phyloP scores from a whole-genome alignment of 2,113 vertebrate species.

The Macaca mulatta region DNA sequence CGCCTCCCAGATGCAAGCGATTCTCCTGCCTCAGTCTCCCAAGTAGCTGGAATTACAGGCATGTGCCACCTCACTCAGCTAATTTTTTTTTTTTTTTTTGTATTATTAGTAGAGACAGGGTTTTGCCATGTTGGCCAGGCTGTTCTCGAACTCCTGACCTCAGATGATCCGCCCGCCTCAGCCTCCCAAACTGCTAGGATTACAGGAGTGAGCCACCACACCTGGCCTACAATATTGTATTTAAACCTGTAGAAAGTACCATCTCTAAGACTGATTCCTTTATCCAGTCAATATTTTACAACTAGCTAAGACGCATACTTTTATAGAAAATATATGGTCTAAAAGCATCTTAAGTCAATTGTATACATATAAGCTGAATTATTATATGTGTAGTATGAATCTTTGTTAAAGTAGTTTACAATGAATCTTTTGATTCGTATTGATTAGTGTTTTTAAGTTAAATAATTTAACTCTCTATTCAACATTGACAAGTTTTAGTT shows the following conservation, averaged over 20 bases:
- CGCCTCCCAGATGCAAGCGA: too few relatives aligned
- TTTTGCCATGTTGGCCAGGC: too few relatives aligned
- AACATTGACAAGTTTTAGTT: background rate
- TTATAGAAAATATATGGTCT: background rate
- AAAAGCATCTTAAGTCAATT: background rate
- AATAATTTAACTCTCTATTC: background rate
- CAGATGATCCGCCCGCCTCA: too few relatives aligned
- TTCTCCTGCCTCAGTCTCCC: too few relatives aligned
- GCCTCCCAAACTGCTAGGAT: too few relatives aligned
- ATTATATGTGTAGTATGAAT: background rate
- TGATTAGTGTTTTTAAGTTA: background rate
- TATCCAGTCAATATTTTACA: background rate
- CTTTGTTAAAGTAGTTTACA: background rate
- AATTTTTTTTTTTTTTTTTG: too few relatives aligned
- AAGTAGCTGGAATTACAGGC: too few relatives aligned
- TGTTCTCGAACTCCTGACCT: too few relatives aligned
- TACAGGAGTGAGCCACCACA: too few relatives aligned
- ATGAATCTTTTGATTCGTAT: background rate
- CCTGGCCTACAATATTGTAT: background rate
- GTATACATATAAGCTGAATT: background rate
- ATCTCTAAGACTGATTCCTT: background rate
- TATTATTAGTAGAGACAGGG: too few relatives aligned
- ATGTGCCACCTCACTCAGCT: too few relatives aligned
- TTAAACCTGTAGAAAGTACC: background rate
- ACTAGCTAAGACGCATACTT: background rate